phyloP scores from a whole-genome alignment of 2,888 invertebrate species.

The Diarsia brunnea region DNA sequence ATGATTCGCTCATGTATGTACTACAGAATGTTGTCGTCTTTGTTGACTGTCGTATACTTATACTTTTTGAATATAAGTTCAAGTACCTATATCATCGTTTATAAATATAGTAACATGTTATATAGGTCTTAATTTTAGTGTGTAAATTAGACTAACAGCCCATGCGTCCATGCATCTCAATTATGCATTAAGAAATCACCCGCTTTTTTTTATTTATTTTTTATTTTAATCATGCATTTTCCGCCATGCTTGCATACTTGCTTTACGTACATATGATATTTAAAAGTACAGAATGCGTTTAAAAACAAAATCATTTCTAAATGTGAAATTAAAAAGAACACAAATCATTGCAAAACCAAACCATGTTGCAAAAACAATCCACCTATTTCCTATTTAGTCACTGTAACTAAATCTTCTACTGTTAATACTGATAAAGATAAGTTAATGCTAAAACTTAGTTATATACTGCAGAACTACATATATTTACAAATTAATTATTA shows the following conservation, averaged over 20 bases:
- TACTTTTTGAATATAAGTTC: constrained; percentile 57
- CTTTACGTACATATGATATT: background rate
- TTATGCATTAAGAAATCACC: constrained; percentile 23
- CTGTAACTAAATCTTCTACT: constrained; percentile 31
- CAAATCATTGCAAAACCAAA: background rate
- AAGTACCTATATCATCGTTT: constrained; percentile 54
- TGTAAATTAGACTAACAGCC: constrained; percentile 41
- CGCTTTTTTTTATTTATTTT: too few relatives aligned
- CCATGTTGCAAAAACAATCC: background rate
- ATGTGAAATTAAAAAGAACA: background rate
- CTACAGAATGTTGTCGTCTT: constrained; percentile 29
- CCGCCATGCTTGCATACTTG: background rate
- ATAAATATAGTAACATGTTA: constrained; percentile 43
- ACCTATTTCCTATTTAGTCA: constrained; percentile 1
- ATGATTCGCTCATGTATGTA: constrained; percentile 45
- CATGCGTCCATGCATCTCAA: constrained; percentile 28
- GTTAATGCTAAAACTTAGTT: constrained; percentile 28
- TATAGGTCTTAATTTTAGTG: constrained; percentile 56
- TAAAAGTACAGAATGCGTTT: background rate
- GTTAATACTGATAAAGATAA: constrained; percentile 25
- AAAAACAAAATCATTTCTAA: background rate
- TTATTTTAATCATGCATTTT: constrained; percentile 48
- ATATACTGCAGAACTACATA: constrained; percentile 62
- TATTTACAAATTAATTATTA: constrained; percentile 56
- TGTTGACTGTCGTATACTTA: constrained; percentile 52